Evolutionary conservation across 2,797 vertebrate species (phyloP), one percentile per base, ranked within the genome.

Genomic region (Danionella dracula): DNA sequence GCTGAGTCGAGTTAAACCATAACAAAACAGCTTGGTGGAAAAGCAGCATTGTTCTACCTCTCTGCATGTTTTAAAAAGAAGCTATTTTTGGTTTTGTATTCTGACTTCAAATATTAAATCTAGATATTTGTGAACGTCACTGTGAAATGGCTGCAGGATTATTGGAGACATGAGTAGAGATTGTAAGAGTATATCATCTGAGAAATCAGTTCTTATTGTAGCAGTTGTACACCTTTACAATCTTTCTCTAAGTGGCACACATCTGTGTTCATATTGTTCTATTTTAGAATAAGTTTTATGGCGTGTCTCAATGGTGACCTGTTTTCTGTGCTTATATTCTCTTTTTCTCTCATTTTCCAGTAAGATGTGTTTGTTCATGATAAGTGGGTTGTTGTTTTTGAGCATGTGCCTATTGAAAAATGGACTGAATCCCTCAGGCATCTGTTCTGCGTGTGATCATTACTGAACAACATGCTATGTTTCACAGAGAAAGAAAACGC

Each of bases 321-420:
- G 23, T n/a, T 8, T 16, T 2, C 10, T 10, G 8, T 8, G 34
- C 7, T 9, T 7, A 32, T 4, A 2, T 5, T 59, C 13, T 9
- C n/a, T 21, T 6, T 17, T 11, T 44, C 40, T 54, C 38, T 55
- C 13, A 15, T 41, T 9, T 42, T 12, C 8, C 21, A 17, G 12
- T 13, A 45, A 11, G 5, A 4, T 55, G 42, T 37, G 50, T 55
- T 55, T 45, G 38, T 27, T 50, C 31, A 35, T 45, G 31, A 55
- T n/a, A n/a, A n/a, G n/a, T n/a, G n/a, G n/a, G n/a, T n/a, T n/a
- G n/a, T n/a, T n/a, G n/a, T n/a, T n/a, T n/a, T n/a, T n/a, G n/a
- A n/a, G n/a, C n/a, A n/a, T n/a, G n/a, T 66, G 45, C 56, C 63
- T 41, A 56, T 46, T 37, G 40, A 45, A n/a, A 61, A 49, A 32